Percentiles rank a stretch among this genome's conserved stretches.
Evolutionary conservation across 2,113 vertebrate species (phyloP).

Genomic region (Coreoperca whiteheadi): DNA sequence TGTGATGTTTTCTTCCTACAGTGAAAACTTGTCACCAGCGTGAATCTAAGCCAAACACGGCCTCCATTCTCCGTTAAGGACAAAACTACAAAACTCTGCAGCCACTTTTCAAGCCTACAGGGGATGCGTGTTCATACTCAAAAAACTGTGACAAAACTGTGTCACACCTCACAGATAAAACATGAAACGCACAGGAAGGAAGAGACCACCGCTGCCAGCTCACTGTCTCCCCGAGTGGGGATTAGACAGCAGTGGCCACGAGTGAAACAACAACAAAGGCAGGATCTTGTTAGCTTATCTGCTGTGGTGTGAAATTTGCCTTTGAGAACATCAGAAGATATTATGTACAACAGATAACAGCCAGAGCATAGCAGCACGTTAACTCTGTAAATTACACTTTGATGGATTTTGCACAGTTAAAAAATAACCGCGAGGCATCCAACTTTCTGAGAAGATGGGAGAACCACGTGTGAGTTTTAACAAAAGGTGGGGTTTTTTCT

Average conservation of each 20-base stretch:
- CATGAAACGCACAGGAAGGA: conserved; percentile 16
- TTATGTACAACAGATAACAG: conserved; percentile 59
- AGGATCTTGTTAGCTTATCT: conserved; percentile 71
- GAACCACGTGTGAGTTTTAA: neutral
- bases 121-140: neutral
- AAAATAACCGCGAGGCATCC: neutral
- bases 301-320: conserved; percentile 68
- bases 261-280: conserved; percentile 61
- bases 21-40: neutral
- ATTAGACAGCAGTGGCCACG: conserved; percentile 49
- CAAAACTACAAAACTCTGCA: conserved; percentile 1
- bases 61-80: neutral
- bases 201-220: conserved; percentile 23
- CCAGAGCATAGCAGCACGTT: conserved; percentile 52
- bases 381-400: conserved; percentile 51
- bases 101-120: conserved; percentile 16
- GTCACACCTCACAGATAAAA: conserved; percentile 55
- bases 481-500: neutral
- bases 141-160: conserved; percentile 30
- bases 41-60: neutral
- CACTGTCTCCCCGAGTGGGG: conserved; percentile 19
- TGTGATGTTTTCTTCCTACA: neutral
- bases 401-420: conserved; percentile 48
- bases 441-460: conserved; percentile 11
- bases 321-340: conserved; percentile 59